Evolutionary conservation across 2,797 vertebrate genomes (phyloP), one percentile per base, ranked within the genome.

Genomic region (Gymnoscopelus braueri): DNA sequence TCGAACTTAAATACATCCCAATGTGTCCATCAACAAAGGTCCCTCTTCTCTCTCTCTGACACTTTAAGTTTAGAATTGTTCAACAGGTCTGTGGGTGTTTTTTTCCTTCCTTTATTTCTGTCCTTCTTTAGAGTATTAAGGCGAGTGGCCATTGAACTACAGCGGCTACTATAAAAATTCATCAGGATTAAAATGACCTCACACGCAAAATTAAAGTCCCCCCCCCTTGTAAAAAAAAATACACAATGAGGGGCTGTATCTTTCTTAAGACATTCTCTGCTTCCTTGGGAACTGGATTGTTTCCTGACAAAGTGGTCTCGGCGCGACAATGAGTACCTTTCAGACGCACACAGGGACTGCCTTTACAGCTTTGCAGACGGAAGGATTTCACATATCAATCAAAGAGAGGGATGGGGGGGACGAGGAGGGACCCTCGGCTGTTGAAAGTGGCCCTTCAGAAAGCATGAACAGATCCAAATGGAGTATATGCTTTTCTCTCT

Each of bases 331-430:
- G 90, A 93, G 87, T 92, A 95, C 93, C 94, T 95, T 95, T 94
- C 93, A 94, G 89, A 86, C 85, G 55, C 91, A 86, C 90, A 92
- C 90, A 91, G 88, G 88, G 87, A 86, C 91, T 87, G 93, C 89
- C 93, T 94, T 92, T 93, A 91, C 91, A 92, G 91, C 87, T 67
- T 80, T 76, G 79, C 55, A 85, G 86, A 88, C 87, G 91, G 92
- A 95, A 92, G 92, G 93, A 95, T 94, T 95, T 95, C 93, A 95
- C 93, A 94, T 93, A 95, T 94, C 94, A 95, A 95, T 95, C 93
- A 94, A 94, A 94, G 83, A 72, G 82, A 77, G 78, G 60, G 77
- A 57, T 58, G 77, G 62, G 63, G 55, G 15, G 57, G 59, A 10
- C 15, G 72, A 63, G 66, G 80, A 84, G 86, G 85, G 82, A 82